A percentile compares a stretch with the other conserved stretches of the same genome.
These are phyloP conservation scores for Cheilosia scutellata DNA, from an alignment of 2,888 invertebrate genomes.

Conservation along the genomic window DNA sequence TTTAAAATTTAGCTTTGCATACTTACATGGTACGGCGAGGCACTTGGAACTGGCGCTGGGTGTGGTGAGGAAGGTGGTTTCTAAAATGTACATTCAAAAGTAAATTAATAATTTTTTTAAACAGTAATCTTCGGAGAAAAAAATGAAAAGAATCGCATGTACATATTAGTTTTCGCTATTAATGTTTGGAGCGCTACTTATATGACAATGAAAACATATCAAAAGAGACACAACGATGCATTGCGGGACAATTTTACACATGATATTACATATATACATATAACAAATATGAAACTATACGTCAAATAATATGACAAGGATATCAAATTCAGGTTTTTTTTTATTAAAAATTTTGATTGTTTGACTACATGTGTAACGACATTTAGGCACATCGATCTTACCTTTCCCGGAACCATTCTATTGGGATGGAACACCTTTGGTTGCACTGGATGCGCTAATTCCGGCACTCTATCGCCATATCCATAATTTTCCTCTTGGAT, in stretches of 20 bases:
- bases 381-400: constrained; percentile 82
- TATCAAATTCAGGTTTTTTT: constrained; percentile 51
- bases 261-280: constrained; percentile 41
- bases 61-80: constrained; percentile 81
- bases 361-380: constrained; percentile 34
- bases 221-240: constrained; percentile 58
- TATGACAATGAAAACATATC: constrained; percentile 40
- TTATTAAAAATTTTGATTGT: constrained; percentile 42
- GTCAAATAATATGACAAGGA: constrained; percentile 35
- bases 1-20: too few species aligned
- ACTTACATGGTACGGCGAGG: constrained; percentile 84
- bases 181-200: constrained; percentile 41
- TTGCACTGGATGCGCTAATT: constrained; percentile 89
- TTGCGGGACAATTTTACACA: constrained; percentile 57
- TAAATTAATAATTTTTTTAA: constrained; percentile 18
- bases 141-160: constrained; percentile 41
- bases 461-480: constrained; percentile 87
- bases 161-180: constrained; percentile 55
- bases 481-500: constrained; percentile 91
- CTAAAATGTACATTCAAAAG: constrained; percentile 76
- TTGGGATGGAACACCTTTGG: constrained; percentile 90
- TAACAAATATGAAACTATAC: constrained; percentile 40
- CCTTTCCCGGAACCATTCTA: constrained; percentile 86
- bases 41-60: constrained; percentile 83
- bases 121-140: constrained; percentile 4